phyloP scores from a whole-genome alignment of 2,888 invertebrate genomes.

The Luperina testacea region DNA sequence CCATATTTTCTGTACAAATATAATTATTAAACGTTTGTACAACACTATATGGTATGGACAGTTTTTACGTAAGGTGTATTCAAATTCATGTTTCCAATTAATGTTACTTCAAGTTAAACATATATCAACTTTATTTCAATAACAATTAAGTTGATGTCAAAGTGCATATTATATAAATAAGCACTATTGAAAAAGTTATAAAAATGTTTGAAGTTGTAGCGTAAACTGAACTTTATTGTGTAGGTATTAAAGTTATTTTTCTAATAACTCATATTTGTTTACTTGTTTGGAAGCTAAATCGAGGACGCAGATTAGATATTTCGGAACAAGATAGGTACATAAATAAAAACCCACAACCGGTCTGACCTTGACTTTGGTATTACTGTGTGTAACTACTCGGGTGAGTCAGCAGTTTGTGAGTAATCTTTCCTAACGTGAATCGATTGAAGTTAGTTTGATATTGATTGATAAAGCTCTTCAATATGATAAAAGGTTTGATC shows the following conservation, averaged over 20 bases:
- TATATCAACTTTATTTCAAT: not conserved
- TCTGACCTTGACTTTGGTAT: constrained; percentile 19
- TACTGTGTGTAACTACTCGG: not conserved
- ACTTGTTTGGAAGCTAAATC: not conserved
- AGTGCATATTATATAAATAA: no score
- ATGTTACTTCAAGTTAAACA: not conserved
- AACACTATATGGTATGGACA: not conserved
- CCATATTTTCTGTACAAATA: constrained; percentile 1
- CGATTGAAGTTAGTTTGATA: not conserved
- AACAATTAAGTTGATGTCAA: no score
- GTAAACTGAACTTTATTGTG: no score
- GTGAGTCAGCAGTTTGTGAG: constrained; percentile 23
- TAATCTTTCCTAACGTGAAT: constrained; percentile 3
- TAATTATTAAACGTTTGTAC: not conserved
- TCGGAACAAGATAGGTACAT: not conserved
- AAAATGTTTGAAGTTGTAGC: no score
- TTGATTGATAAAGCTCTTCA: not conserved
- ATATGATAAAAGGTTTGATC: not conserved
- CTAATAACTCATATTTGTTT: no score
- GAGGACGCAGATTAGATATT: not conserved
- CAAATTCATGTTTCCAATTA: not conserved
- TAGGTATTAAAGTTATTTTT: no score
- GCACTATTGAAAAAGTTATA: no score
- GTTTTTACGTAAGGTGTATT: not conserved
- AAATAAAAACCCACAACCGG: constrained; percentile 6